Evolutionary conservation across 2,797 vertebrate genomes (phyloP), one percentile per base, ranked within the genome.

Genomic region (Sebastes minor): DNA sequence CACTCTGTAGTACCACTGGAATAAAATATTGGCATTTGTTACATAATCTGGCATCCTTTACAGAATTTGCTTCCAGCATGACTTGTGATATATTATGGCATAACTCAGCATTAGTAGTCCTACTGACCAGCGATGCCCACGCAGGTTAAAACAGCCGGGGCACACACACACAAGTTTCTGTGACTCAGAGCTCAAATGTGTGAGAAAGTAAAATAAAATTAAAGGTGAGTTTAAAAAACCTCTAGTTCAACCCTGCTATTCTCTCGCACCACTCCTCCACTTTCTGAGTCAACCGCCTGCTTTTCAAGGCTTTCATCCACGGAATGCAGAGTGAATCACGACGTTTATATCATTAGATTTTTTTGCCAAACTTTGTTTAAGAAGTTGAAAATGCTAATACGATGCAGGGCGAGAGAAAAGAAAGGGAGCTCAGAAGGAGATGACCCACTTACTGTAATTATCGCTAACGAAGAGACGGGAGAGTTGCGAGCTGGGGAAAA

Each of bases 361-460:
- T 82, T 74, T 23, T 83, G 66, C 71, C 74, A 84, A 94, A 94
- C 90, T 94, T 94, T 94, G 91, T 94, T 94, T 86, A 83, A 92
- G 87, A 92, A 94, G 92, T 94, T 94, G 82, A 89, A 89, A 88
- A 89, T 84, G 85, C 89, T 88, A 91, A 91, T 86, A 81, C 79
- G 75, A 74, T 71, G 81, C 76, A 74, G 79, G 78, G 82, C 80
- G 71, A 69, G 74, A 78, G 78, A 85, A 82, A 84, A 84, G 75
- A 83, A 87, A 71, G 71, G 78, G 64, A 86, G 84, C 89, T 87
- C 66, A 63, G 82, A 82, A 74, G 86, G 70, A 89, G 91, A 92
- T 94, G 95, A 94, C 94, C 94, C 93, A 95, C 92, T 95, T 95
- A 92, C 93, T 81, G 85, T 92, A 94, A 95, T 94, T 93, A 94